Evolutionary conservation across 2,888 invertebrate species (phyloP).

Genomic region (Deilephila elpenor): DNA sequence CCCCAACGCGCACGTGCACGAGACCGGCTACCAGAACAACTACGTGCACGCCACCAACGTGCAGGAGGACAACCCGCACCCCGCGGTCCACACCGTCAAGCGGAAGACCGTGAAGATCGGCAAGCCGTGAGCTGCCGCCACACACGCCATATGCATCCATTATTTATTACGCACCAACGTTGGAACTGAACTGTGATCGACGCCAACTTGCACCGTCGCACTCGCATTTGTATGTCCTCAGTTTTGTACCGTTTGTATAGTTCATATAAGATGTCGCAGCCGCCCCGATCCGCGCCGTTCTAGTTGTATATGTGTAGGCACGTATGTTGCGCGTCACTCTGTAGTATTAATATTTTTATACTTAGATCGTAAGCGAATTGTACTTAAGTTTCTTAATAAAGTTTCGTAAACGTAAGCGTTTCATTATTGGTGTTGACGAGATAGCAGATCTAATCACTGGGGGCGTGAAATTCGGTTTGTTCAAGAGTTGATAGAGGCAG

Average conservation of each 20-base stretch:
- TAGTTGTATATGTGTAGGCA: slow-evolving; percentile 17
- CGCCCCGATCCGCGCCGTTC: background rate
- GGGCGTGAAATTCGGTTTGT: slow-evolving; percentile 71
- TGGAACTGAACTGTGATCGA: slow-evolving; percentile 31
- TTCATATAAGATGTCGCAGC: background rate
- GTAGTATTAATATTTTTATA: slow-evolving; percentile 73
- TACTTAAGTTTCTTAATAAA: slow-evolving; percentile 80
- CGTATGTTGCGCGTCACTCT: slow-evolving; percentile 20
- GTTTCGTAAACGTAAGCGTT: slow-evolving; percentile 72
- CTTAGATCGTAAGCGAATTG: slow-evolving; percentile 65
- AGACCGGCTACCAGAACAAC: slow-evolving; percentile 68
- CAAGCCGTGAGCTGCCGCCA: slow-evolving; percentile 63
- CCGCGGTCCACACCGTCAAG: slow-evolving; percentile 38
- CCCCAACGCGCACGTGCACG: slow-evolving; percentile 66
- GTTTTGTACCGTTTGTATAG: slow-evolving; percentile 19
- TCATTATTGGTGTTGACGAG: slow-evolving; percentile 64
- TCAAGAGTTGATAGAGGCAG: slow-evolving; percentile 46
- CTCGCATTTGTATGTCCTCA: slow-evolving; percentile 15
- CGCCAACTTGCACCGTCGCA: slow-evolving; percentile 20
- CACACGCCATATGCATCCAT: slow-evolving; percentile 53
- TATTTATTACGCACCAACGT: slow-evolving; percentile 67
- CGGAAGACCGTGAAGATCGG: slow-evolving; percentile 43
- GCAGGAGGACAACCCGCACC: slow-evolving; percentile 57
- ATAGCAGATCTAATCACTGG: slow-evolving; percentile 56
- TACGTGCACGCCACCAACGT: slow-evolving; percentile 69